Evolutionary conservation across 2,113 vertebrate species (phyloP).

Genomic region (Uria aalge): DNA sequence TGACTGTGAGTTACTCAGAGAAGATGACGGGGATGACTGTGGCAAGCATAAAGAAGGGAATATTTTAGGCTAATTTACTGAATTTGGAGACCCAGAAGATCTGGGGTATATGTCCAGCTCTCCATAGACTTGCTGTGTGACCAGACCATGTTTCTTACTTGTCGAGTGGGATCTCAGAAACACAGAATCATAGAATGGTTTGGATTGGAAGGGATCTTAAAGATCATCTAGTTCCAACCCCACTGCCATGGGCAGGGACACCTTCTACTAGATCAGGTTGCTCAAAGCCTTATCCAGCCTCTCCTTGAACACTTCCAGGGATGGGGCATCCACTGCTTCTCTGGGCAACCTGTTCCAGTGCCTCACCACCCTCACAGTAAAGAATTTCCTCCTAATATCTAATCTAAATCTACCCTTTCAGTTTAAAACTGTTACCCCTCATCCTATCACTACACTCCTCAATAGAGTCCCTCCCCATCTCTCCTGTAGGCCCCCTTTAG

Average conservation of each 20-base stretch:
- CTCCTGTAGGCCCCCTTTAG: neutral
- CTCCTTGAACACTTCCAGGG: neutral
- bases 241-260: neutral
- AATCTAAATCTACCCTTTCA: neutral
- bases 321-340: neutral
- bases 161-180: neutral
- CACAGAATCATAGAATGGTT: neutral
- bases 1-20: neutral
- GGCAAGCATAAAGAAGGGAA: neutral
- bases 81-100: neutral
- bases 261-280: accelerated
- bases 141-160: accelerated
- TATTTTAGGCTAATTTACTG: neutral
- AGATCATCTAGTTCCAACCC: accelerated
- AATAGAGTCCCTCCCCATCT: neutral
- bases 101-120: neutral
- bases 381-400: neutral
- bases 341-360: neutral
- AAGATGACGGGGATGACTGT: neutral
- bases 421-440: neutral
- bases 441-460: neutral
- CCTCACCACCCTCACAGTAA: neutral
- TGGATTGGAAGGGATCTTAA: neutral
- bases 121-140: neutral
- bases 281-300: accelerated